A percentile compares a stretch with the other conserved stretches of the same genome.
These are phyloP conservation scores for Acrobasis suavella DNA, from an alignment of 2,888 invertebrate species.

Conservation along the genomic window DNA sequence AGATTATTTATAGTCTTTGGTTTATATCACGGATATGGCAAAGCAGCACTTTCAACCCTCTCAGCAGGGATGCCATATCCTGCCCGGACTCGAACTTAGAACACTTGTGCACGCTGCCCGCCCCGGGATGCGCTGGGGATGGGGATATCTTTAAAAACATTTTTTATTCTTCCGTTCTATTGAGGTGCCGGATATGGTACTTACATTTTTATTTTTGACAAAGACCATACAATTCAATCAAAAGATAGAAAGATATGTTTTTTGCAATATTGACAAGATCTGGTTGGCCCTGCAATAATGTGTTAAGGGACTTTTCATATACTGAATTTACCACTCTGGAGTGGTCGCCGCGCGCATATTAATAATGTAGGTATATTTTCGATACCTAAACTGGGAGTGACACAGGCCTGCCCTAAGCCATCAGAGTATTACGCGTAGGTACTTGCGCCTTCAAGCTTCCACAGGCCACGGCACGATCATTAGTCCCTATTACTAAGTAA, in stretches of 20 bases:
- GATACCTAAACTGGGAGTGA: too few species aligned
- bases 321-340: too few species aligned
- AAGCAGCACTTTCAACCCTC: constrained; percentile 27
- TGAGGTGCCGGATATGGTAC: constrained; percentile 54
- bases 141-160: constrained; percentile 44
- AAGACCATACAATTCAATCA: constrained; percentile 1
- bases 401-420: too few species aligned
- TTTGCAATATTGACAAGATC: background rate
- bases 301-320: too few species aligned
- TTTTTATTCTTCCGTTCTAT: constrained; percentile 60
- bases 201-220: constrained; percentile 20
- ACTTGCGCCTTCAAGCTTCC: background rate
- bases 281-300: too few species aligned
- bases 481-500: constrained; percentile 10
- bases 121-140: constrained; percentile 54
- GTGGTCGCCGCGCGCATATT: too few species aligned
- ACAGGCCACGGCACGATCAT: background rate
- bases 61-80: constrained; percentile 10
- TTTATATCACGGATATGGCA: constrained; percentile 12
- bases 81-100: constrained; percentile 28
- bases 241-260: constrained; percentile 15
- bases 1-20: background rate
- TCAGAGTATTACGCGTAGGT: too few species aligned
- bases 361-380: too few species aligned
- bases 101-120: constrained; percentile 57